These are phyloP conservation scores for Diogma glabrata DNA, from an alignment of 2,888 invertebrate species.

Conservation along the genomic window DNA sequence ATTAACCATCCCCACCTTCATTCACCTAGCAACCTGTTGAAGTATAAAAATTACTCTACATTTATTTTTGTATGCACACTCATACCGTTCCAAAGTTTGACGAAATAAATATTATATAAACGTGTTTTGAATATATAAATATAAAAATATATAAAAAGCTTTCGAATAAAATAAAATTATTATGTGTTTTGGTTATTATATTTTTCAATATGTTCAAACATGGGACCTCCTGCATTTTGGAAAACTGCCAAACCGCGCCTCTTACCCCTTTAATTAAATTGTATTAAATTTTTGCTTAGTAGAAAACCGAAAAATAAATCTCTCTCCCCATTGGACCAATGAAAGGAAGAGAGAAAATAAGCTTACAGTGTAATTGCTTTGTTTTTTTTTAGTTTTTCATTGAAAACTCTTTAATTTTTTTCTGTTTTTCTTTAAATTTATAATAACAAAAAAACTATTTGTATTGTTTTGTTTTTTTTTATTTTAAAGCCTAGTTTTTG, in stretches of 20 bases:
- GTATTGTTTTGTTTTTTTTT: too few relatives aligned
- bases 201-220: background rate
- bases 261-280: conserved; percentile 4
- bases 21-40: conserved; percentile 8
- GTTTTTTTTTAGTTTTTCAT: too few relatives aligned
- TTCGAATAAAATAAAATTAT: background rate
- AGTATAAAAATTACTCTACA: background rate
- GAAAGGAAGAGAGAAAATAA: too few relatives aligned
- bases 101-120: background rate
- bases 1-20: background rate
- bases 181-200: background rate
- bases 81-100: too few relatives aligned
- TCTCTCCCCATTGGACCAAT: too few relatives aligned
- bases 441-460: too few relatives aligned
- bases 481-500: too few relatives aligned
- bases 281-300: too few relatives aligned
- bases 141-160: conserved; percentile 4
- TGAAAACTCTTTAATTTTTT: too few relatives aligned
- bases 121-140: background rate
- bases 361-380: too few relatives aligned
- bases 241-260: conserved; percentile 9
- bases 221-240: conserved; percentile 9
- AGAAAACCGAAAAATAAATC: too few relatives aligned
- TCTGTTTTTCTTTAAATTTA: too few relatives aligned
- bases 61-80: background rate